Base-by-base conservation (phyloP, 2,888 invertebrate genomes). In the Meiosimyza platycephala region DNA sequence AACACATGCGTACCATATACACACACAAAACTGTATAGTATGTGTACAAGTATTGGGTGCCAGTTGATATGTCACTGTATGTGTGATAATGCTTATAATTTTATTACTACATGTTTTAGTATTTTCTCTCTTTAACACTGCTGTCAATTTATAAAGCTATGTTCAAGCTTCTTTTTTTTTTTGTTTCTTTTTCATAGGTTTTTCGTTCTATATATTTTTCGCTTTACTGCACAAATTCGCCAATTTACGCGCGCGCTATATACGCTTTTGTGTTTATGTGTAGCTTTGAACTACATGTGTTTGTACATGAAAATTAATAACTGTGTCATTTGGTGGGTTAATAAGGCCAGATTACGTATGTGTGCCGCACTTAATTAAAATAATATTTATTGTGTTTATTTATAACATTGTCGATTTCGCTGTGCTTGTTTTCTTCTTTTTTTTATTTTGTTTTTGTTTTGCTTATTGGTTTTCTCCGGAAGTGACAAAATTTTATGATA, bases 311-410 rank as follows among this genome's bases (percentile, higher is more conserved):
- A 71, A 73, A 71, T 75, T 76, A 76, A 75, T 75, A 76, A 71
- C 59, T 72, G 67, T 74, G 65, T 72, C 72, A 71, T 72, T 76
- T 71, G 64, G 71, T 55, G 72, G 80, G 83, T 84, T 84, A 84
- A 83, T 82, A 83, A 84, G 79, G 76, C 77, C 18, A 47, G 16
- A 63, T 63, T 63, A 16, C 62, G 60, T 60, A 28, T 60, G 33
- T 50, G 16, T 50, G 51, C 47, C 55, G 47, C 67, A 67, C 55
- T 67, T 67, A 67, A 67, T 67, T 67, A 47, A 15, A 55, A 55
- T 55, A 47, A 54, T 67, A 67, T 67, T 67, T 67, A 67, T 67
- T 67, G 67, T 55, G 3, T 51, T 65, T 18, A 51, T 48, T 64
- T 22, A 64, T 48, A 18, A 16, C 54, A 16, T 12, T n/a, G 16